Evolutionary conservation across 2,888 invertebrate species (phyloP).

Genomic region (Artemia sp.): DNA sequence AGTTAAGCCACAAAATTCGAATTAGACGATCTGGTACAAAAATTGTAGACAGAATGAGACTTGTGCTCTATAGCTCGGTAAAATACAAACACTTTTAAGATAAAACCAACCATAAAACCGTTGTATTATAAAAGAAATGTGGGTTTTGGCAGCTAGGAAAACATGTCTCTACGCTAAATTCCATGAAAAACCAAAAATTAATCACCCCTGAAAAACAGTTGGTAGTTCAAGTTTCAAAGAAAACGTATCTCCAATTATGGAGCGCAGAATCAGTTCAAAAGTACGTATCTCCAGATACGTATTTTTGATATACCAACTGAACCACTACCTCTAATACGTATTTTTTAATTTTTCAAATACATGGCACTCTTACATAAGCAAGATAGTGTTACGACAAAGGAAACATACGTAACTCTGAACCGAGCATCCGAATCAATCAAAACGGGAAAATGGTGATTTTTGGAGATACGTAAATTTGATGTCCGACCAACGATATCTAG

Average conservation of each 20-base stretch:
- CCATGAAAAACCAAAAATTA: background rate
- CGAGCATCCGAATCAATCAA: background rate
- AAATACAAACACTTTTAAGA: background rate
- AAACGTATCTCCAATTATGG: conserved; percentile 8
- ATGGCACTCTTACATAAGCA: conserved; percentile 9
- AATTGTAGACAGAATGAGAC: conserved; percentile 10
- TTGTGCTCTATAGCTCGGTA: background rate
- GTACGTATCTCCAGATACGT: conserved; percentile 14
- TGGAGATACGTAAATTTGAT: conserved; percentile 10
- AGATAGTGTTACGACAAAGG: background rate
- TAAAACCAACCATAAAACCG: background rate
- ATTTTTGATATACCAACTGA: conserved; percentile 13
- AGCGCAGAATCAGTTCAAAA: conserved; percentile 9
- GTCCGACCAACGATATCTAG: too few relatives aligned
- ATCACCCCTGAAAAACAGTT: background rate
- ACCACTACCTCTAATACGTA: background rate
- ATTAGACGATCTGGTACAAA: background rate
- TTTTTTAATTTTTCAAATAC: background rate
- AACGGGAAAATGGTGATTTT: background rate
- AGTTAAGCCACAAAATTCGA: background rate
- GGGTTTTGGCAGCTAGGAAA: background rate
- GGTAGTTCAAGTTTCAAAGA: background rate
- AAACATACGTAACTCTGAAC: conserved; percentile 10
- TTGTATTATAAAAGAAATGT: background rate
- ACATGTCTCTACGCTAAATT: background rate